phyloP scores from a whole-genome alignment of 2,797 vertebrate genomes.

The Delichon dasypus region DNA sequence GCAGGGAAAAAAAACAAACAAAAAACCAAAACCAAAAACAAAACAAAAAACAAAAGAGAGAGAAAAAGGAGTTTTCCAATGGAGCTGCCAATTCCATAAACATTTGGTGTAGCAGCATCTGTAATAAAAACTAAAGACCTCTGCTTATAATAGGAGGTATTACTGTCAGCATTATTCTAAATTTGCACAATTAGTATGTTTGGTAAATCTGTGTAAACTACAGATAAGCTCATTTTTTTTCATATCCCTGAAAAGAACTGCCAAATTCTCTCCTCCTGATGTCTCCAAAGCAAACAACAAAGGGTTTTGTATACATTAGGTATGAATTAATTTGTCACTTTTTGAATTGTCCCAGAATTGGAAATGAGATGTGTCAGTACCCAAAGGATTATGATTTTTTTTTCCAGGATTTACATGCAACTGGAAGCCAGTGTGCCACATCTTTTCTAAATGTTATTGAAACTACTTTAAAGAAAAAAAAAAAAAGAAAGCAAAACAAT shows the following conservation, averaged over 20 bases:
- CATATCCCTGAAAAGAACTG: background rate
- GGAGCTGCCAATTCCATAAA: background rate
- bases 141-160: background rate
- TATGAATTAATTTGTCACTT: constrained; percentile 46
- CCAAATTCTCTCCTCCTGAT: background rate
- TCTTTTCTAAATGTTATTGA: constrained; percentile 44
- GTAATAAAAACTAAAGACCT: background rate
- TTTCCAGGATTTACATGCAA: background rate
- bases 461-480: background rate
- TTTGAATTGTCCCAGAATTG: constrained; percentile 28
- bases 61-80: background rate
- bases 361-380: constrained; percentile 54
- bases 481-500: background rate
- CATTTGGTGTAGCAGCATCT: background rate
- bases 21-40: no score
- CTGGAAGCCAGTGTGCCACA: constrained; percentile 9
- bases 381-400: constrained; percentile 63
- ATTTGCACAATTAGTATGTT: constrained; percentile 41
- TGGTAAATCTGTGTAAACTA: constrained; percentile 53
- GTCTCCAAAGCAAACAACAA: constrained; percentile 30
- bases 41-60: no score
- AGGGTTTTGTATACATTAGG: background rate
- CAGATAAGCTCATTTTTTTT: constrained; percentile 39
- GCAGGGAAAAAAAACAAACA: background rate
- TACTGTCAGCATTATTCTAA: constrained; percentile 3